phyloP scores from a whole-genome alignment of 2,797 vertebrate species.

The Sebastiscus albofasciatus region DNA sequence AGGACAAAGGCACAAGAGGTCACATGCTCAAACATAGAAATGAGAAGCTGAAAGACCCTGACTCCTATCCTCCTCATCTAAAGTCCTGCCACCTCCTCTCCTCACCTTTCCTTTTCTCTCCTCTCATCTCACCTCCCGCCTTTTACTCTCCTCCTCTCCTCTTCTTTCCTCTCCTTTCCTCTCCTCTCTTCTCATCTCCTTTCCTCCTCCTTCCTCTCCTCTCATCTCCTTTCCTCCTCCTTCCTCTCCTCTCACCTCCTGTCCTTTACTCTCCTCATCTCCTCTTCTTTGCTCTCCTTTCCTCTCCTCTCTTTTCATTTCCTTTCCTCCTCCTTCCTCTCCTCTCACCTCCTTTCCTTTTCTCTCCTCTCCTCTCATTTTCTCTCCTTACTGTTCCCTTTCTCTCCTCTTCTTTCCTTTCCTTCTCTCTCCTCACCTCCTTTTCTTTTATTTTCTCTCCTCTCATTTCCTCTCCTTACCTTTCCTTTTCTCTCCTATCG shows the following conservation, averaged over 20 bases:
- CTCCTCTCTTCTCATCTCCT: not conserved
- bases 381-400: not conserved
- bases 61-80: constrained; percentile 9
- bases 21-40: constrained; percentile 43
- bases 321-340: too few species aligned
- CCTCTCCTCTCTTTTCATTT: too few species aligned
- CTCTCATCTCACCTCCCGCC: not conserved
- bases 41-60: constrained; percentile 28
- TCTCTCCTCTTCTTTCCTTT: too few species aligned
- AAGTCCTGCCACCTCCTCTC: not conserved
- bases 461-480: too few species aligned
- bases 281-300: too few species aligned
- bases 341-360: not conserved
- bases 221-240: not conserved
- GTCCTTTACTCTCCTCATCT: too few species aligned
- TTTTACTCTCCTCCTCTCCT: not conserved
- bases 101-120: not conserved
- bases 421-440: too few species aligned
- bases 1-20: constrained; percentile 36
- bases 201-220: not conserved
- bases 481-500: not conserved
- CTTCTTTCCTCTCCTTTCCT: not conserved
- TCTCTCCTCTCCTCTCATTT: not conserved
- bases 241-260: too few species aligned
- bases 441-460: too few species aligned